Percentiles rank a stretch among this genome's conserved stretches.
Conservation (phyloP, 92 coral and sea anemone species). For the Epizoanthus ramosus region DNA sequence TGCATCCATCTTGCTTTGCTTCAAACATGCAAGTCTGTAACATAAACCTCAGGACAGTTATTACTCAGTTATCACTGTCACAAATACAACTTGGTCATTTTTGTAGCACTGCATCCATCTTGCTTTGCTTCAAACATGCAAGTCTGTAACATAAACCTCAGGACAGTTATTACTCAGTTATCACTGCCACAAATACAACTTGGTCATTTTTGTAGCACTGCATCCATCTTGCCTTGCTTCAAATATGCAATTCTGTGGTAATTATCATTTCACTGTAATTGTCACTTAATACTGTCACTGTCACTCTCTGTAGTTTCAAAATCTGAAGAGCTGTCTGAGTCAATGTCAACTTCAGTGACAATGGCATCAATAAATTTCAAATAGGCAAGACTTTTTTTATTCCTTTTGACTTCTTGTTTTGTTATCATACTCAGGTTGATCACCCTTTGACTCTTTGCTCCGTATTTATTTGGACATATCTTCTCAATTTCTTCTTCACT, state of each 20-base stretch:
- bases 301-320: slow-evolving; percentile 27
- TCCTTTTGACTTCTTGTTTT: slow-evolving; percentile 30
- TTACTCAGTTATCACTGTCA: slow-evolving; percentile 32
- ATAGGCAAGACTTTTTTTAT: slow-evolving; percentile 10
- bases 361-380: slow-evolving; percentile 16
- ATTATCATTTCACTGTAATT: slow-evolving; percentile 23
- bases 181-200: slow-evolving; percentile 31
- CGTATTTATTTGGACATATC: slow-evolving; percentile 9
- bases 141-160: slow-evolving; percentile 33
- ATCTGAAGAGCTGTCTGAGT: slow-evolving; percentile 30
- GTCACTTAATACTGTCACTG: slow-evolving; percentile 30
- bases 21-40: slow-evolving; percentile 33
- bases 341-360: slow-evolving; percentile 21
- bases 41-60: slow-evolving; percentile 33
- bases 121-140: slow-evolving; percentile 34
- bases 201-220: too few species aligned
- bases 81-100: slow-evolving; percentile 26
- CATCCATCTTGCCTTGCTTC: too few species aligned
- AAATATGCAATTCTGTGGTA: slow-evolving; percentile 33
- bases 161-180: slow-evolving; percentile 30
- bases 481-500: slow-evolving; percentile 18
- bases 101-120: slow-evolving; percentile 33
- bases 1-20: slow-evolving; percentile 36
- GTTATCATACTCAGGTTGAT: slow-evolving; percentile 27
- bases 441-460: slow-evolving; percentile 32